These are phyloP conservation scores for Pogonocichla stellata DNA, from an alignment of 2,113 vertebrate genomes.

Conservation along the genomic window DNA sequence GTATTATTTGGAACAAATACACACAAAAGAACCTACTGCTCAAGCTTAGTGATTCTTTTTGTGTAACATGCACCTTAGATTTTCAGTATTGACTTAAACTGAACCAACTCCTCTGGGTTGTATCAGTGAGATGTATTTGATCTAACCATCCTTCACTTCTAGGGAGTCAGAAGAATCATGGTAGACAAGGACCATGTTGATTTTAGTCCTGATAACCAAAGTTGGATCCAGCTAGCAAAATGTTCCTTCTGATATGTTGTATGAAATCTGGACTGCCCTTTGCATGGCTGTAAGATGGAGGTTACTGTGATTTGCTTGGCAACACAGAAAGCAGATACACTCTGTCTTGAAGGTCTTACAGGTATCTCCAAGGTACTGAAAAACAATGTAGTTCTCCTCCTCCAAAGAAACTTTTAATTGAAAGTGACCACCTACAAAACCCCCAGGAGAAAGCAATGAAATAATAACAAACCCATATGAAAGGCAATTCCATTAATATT, in stretches of 20 bases:
- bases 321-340: background rate
- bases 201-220: background rate
- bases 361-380: background rate
- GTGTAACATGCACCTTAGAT: background rate
- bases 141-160: background rate
- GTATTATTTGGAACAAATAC: background rate
- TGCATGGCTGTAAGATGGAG: background rate
- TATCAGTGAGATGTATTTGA: background rate
- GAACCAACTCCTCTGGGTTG: background rate
- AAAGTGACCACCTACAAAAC: background rate
- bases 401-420: background rate
- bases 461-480: background rate
- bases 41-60: background rate
- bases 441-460: background rate
- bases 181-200: background rate
- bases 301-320: background rate
- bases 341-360: background rate
- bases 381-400: background rate
- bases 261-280: background rate
- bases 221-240: background rate
- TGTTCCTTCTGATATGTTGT: background rate
- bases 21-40: background rate
- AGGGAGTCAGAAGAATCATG: background rate
- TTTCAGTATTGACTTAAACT: background rate
- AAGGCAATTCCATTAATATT: background rate